Evolutionary conservation across 1,140 invertebrate species (phyloP).

Genomic region (Lethrus apterus): DNA sequence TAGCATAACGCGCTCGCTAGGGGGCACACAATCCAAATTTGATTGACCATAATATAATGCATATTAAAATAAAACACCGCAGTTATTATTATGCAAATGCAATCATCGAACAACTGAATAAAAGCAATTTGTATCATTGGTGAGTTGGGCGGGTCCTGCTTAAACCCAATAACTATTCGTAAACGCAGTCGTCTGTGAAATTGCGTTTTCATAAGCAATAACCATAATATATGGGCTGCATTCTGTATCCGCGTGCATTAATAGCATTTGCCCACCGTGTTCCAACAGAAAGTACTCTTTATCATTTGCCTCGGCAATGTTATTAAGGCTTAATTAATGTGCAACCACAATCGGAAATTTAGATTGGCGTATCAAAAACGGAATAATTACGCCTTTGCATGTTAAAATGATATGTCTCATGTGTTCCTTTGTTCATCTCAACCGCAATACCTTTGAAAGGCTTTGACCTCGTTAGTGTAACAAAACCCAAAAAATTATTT

Average conservation of each 20-base stretch:
- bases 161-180: constrained; percentile 4
- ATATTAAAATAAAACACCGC: no score
- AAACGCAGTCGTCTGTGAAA: constrained; percentile 22
- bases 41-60: no score
- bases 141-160: not conserved
- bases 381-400: constrained; percentile 11
- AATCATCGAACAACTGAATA: constrained; percentile 18
- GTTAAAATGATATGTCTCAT: constrained; percentile 10
- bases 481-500: no score
- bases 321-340: not conserved
- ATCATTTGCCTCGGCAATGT: not conserved
- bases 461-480: no score
- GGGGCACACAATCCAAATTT: no score
- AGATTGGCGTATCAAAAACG: constrained; percentile 20
- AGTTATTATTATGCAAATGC: constrained; percentile 28
- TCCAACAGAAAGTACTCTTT: not conserved
- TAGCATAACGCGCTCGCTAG: no score
- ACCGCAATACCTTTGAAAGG: no score
- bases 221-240: constrained; percentile 13
- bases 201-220: constrained; percentile 34
- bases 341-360: constrained; percentile 19
- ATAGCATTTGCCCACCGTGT: not conserved
- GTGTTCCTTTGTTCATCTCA: constrained; percentile 9
- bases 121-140: constrained; percentile 20
- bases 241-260: not conserved